phyloP scores from a whole-genome alignment of 2,113 vertebrate genomes.

The Boleophthalmus pectinirostris region DNA sequence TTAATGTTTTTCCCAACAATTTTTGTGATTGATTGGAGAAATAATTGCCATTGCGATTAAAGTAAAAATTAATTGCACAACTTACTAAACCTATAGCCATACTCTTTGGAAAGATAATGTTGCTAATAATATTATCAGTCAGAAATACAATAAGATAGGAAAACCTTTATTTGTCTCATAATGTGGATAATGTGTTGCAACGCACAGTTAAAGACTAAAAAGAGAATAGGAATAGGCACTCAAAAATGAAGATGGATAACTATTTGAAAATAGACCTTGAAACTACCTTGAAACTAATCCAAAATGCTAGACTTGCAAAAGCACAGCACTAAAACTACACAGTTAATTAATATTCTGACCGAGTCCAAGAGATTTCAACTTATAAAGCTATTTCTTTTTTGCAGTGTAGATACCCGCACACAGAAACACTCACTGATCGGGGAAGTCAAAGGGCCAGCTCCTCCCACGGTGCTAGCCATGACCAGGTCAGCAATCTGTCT shows the following conservation, averaged over 20 bases:
- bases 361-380: background rate
- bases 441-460: constrained; percentile 86
- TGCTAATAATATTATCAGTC: background rate
- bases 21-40: background rate
- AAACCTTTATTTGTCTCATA: too few species aligned
- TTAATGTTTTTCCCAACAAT: background rate
- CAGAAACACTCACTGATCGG: constrained; percentile 66
- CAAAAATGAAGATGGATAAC: too few species aligned
- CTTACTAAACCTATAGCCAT: background rate
- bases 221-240: too few species aligned
- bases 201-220: too few species aligned
- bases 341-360: background rate
- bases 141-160: background rate
- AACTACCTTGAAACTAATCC: too few species aligned
- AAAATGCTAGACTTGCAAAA: too few species aligned
- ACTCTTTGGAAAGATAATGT: background rate
- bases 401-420: constrained; percentile 19
- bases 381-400: background rate
- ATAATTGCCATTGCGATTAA: background rate
- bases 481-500: constrained; percentile 95
- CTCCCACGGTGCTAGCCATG: constrained; percentile 85
- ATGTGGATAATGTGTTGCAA: too few species aligned
- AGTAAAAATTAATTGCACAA: background rate
- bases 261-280: background rate
- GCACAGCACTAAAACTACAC: background rate